A percentile compares a stretch with the other conserved stretches of the same genome.
Conservation (phyloP, 2,113 vertebrate species). For the Uropsilus gracilis region DNA sequence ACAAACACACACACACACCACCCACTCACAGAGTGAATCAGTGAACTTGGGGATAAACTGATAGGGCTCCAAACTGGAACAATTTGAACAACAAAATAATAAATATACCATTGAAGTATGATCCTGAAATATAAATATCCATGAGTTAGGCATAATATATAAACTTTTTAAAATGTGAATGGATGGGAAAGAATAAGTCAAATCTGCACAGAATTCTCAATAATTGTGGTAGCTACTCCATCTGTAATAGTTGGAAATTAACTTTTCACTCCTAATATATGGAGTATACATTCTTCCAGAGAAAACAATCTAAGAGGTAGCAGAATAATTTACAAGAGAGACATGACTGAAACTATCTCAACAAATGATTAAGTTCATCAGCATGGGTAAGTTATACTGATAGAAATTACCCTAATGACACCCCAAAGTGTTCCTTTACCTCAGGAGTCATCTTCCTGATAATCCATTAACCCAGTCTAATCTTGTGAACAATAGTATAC, state of each 20-base stretch:
- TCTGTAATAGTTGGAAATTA: not conserved
- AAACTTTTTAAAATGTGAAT: not conserved
- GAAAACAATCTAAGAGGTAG: accelerated
- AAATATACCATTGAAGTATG: not conserved
- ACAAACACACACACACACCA: not conserved
- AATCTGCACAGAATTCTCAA: not conserved
- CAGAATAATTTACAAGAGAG: not conserved
- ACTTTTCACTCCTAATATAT: not conserved
- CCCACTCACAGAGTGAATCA: not conserved
- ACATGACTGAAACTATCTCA: not conserved
- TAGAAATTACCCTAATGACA: not conserved
- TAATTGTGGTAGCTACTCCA: not conserved
- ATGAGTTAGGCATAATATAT: not conserved
- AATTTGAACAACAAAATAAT: not conserved
- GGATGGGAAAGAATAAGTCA: not conserved
- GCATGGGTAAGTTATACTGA: not conserved
- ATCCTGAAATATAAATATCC: not conserved
- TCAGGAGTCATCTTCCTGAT: not conserved
- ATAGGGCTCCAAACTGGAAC: not conserved
- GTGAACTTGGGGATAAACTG: not conserved
- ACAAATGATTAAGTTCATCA: not conserved
- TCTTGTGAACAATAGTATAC: not conserved
- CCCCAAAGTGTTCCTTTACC: not conserved
- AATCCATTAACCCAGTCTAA: not conserved
- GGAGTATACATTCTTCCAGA: not conserved